Conservation (phyloP, 2,888 invertebrate genomes). For the Gonocerus acuteangulatus region DNA sequence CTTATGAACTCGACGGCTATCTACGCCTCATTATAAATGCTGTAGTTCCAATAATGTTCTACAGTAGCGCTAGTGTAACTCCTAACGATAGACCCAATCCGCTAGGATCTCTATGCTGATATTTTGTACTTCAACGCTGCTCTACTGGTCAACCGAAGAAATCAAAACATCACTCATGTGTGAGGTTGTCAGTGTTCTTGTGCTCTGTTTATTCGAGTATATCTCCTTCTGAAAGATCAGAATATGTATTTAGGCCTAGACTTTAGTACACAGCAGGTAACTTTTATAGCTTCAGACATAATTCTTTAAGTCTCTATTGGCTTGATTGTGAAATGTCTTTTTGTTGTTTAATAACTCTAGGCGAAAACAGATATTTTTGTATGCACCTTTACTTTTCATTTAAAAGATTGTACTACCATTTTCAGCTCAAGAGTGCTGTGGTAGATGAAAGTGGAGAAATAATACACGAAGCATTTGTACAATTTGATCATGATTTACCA, state of each 20-base stretch:
- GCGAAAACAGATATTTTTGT: background rate
- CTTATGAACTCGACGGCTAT: too few relatives aligned
- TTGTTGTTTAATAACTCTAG: background rate
- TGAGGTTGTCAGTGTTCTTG: too few relatives aligned
- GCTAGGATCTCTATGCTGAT: too few relatives aligned
- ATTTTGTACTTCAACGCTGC: background rate
- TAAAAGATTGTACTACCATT: slow-evolving; percentile 38
- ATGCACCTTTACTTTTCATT: background rate
- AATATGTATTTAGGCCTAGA: slow-evolving; percentile 66
- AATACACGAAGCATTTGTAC: slow-evolving; percentile 70
- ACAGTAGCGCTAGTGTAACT: too few relatives aligned
- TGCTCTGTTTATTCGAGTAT: too few relatives aligned
- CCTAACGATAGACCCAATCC: too few relatives aligned
- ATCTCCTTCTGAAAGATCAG: too few relatives aligned
- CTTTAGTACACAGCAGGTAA: slow-evolving; percentile 79
- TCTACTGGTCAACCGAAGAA: too few relatives aligned
- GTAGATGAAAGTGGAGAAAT: slow-evolving; percentile 65
- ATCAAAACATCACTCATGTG: background rate
- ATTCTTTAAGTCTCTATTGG: background rate
- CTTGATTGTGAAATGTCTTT: background rate
- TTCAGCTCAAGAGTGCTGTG: slow-evolving; percentile 83
- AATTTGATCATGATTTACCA: slow-evolving; percentile 87
- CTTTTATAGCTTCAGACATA: too few relatives aligned
- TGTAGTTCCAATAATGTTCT: too few relatives aligned
- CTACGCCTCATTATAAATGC: too few relatives aligned